Evolutionary conservation across 1,140 invertebrate genomes (phyloP).

Genomic region (Phortica variegata): DNA sequence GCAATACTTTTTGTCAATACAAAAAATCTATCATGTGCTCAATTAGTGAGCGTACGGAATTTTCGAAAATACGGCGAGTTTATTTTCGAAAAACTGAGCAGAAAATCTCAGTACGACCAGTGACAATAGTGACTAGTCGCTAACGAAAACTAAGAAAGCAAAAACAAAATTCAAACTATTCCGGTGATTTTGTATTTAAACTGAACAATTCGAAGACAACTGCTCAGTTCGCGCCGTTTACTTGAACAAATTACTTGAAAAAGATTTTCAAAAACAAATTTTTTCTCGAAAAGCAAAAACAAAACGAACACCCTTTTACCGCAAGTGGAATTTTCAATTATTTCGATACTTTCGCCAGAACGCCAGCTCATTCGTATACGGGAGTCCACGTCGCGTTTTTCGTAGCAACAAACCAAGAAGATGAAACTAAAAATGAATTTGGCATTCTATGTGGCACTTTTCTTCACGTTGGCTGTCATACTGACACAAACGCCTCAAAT

Average conservation of each 20-base stretch:
- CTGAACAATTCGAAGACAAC: constrained; percentile 32
- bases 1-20: no score
- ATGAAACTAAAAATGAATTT: constrained; percentile 49
- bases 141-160: constrained; percentile 19
- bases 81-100: constrained; percentile 6
- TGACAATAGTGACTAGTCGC: no score
- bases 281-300: no score
- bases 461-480: constrained; percentile 40
- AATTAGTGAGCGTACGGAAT: no score
- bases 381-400: constrained; percentile 23
- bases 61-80: constrained; percentile 6
- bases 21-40: no score
- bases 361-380: constrained; percentile 14
- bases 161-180: constrained; percentile 35
- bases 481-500: constrained; percentile 33
- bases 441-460: constrained; percentile 29
- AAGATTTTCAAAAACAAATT: no score
- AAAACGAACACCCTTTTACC: no score
- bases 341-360: no score
- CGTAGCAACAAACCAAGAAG: constrained; percentile 14
- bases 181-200: constrained; percentile 49
- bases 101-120: background rate
- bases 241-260: no score
- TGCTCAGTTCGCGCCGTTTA: constrained; percentile 9
- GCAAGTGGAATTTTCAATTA: no score